These are phyloP conservation scores for Torymus aiolomorphi DNA, from an alignment of 2,888 invertebrate species.

Conservation along the genomic window DNA sequence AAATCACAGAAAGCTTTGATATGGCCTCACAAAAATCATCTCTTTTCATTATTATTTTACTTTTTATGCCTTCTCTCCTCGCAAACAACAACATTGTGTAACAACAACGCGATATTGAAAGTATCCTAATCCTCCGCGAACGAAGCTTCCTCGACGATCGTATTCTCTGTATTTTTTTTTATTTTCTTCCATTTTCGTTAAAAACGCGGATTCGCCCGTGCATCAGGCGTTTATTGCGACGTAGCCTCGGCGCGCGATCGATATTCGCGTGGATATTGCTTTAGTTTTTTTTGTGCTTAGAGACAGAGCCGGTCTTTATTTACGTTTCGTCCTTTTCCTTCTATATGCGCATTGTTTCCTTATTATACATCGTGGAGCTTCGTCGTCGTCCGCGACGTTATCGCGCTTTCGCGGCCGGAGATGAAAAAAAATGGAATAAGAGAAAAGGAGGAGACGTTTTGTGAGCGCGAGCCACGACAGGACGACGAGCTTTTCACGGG, in stretches of 20 bases:
- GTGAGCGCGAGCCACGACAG: too few species aligned
- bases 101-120: constrained; percentile 32
- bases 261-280: constrained; percentile 40
- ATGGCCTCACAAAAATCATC: constrained; percentile 69
- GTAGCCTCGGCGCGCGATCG: neutral
- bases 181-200: neutral
- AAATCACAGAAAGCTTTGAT: constrained; percentile 75
- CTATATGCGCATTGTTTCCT: neutral
- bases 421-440: constrained; percentile 4
- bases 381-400: neutral
- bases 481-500: constrained; percentile 15
- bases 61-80: constrained; percentile 52
- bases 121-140: constrained; percentile 8
- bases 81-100: constrained; percentile 36
- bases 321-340: constrained; percentile 1
- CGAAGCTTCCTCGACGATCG: constrained; percentile 38
- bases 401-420: neutral
- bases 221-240: constrained; percentile 31
- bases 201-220: neutral
- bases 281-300: constrained; percentile 19
- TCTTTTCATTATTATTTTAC: constrained; percentile 25
- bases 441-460: constrained; percentile 10
- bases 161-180: neutral
- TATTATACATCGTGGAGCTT: constrained; percentile 1
- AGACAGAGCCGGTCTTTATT: constrained; percentile 1